These are phyloP conservation scores for Pterois miles DNA, from an alignment of 2,797 vertebrate genomes.

Conservation along the genomic window DNA sequence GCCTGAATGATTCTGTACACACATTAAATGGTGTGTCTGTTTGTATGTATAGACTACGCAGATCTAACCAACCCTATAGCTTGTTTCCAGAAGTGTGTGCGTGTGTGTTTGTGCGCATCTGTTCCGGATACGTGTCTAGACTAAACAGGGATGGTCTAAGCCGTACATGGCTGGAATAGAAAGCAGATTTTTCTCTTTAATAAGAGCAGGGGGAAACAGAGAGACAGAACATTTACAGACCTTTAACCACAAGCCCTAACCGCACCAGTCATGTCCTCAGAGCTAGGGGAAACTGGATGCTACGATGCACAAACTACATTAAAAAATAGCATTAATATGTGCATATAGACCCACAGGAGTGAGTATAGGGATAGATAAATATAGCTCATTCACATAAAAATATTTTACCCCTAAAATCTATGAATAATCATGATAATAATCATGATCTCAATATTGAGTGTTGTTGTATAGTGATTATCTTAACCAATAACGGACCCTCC, in stretches of 20 bases:
- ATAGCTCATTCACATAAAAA: background rate
- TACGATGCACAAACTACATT: constrained; percentile 16
- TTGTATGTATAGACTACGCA: constrained; percentile 7
- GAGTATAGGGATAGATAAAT: background rate
- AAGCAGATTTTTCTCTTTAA: constrained; percentile 61
- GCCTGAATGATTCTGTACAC: background rate
- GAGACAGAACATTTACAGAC: constrained; percentile 54
- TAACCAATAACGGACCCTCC: too few relatives aligned
- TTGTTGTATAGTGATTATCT: too few relatives aligned
- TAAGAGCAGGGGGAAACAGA: constrained; percentile 40
- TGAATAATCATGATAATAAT: too few relatives aligned
- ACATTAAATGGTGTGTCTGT: constrained; percentile 10
- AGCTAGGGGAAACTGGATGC: constrained; percentile 19
- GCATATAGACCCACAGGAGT: background rate
- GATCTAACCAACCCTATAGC: constrained; percentile 29
- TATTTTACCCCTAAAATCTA: too few relatives aligned
- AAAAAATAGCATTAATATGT: constrained; percentile 14
- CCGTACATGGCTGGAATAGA: constrained; percentile 63
- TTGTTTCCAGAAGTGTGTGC: constrained; percentile 26
- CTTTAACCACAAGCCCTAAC: constrained; percentile 45
- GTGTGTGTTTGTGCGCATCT: constrained; percentile 34
- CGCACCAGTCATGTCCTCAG: constrained; percentile 16
- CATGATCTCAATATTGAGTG: too few relatives aligned
- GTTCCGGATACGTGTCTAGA: constrained; percentile 73
- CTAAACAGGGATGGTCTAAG: constrained; percentile 71